phyloP scores from a whole-genome alignment of 2,888 invertebrate genomes.

The Drosophila histrio region DNA sequence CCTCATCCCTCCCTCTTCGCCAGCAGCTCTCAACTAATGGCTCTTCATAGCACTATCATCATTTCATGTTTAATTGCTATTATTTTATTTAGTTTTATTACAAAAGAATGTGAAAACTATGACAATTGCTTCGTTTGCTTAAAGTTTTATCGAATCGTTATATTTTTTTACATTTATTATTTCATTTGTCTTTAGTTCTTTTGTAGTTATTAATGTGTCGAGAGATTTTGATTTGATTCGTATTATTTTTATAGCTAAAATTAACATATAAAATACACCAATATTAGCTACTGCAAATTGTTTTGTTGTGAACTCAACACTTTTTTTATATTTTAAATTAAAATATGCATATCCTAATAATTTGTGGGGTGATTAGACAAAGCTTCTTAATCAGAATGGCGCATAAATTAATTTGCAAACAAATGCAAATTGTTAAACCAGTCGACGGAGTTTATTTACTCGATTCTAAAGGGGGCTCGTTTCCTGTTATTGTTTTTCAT shows the following conservation, averaged over 20 bases:
- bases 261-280: not conserved
- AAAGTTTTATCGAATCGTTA: too few relatives aligned
- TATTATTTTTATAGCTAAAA: not conserved
- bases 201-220: not conserved
- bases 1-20: not conserved
- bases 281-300: slow-evolving; percentile 3
- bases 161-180: not conserved
- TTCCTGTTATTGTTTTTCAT: slow-evolving; percentile 17
- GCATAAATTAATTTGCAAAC: slow-evolving; percentile 33
- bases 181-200: not conserved
- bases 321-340: not conserved
- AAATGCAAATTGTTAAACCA: slow-evolving; percentile 44
- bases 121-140: too few relatives aligned
- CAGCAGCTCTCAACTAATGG: not conserved
- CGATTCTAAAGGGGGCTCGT: slow-evolving; percentile 38
- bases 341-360: slow-evolving; percentile 9
- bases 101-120: not conserved
- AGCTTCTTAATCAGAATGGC: slow-evolving; percentile 21
- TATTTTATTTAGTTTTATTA: not conserved
- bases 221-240: not conserved
- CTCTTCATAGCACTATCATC: not conserved
- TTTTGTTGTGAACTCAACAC: slow-evolving; percentile 2
- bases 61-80: slow-evolving; percentile 2
- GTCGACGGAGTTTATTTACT: slow-evolving; percentile 11
- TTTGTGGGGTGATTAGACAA: slow-evolving; percentile 23